Base-by-base conservation (phyloP, 2,113 vertebrate genomes). In the Caloenas nicobarica region DNA sequence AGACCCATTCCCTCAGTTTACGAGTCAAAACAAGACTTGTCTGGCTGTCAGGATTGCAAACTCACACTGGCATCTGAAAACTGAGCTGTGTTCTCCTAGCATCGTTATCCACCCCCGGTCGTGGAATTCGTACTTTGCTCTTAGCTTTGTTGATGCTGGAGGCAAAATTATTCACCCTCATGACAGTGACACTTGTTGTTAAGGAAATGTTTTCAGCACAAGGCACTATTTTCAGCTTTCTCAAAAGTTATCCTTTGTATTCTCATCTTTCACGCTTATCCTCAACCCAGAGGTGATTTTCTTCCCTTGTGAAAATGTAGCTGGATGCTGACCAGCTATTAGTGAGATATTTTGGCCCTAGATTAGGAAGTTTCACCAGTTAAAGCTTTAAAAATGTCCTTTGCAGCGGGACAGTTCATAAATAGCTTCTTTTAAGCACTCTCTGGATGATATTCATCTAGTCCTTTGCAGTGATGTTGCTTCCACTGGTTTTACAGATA, bases 111-210 rank as follows among this genome's bases (percentile, higher is more conserved):
- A 58, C 78, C 91, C 84, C 60, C 50, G 29, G 38, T 21, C 5
- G 4, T 80, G 86, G 94, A 91, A 91, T 93, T 88, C 76, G 58
- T 95, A 23, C 54, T 79, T 88, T 5, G 2, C 77, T 84, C 68
- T 73, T 56, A 72, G 81, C 40, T 93, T 57, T 92, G 88, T 94
- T 93, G 94, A 77, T 95, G 91, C 94, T 93, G 60, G 77, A 96
- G 91, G 94, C 81, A 81, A 89, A 95, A 94, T 72, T 60, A 89
- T 21, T 34, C 82, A 42, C 38, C 2, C 1, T 82, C 54, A 40
- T 69, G 69, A 71, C 74, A 93, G 81, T 79, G 88, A 72, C 74
- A 57, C 50, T 46, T 91, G 89, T 61, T 86, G 72, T 82, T 84
- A 58, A 86, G 81, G 70, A 95, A 93, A 51, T 82, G 84, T 66